Base-by-base conservation (phyloP, 92 coral and sea anemone species). In the Palythoa grandiflora region DNA sequence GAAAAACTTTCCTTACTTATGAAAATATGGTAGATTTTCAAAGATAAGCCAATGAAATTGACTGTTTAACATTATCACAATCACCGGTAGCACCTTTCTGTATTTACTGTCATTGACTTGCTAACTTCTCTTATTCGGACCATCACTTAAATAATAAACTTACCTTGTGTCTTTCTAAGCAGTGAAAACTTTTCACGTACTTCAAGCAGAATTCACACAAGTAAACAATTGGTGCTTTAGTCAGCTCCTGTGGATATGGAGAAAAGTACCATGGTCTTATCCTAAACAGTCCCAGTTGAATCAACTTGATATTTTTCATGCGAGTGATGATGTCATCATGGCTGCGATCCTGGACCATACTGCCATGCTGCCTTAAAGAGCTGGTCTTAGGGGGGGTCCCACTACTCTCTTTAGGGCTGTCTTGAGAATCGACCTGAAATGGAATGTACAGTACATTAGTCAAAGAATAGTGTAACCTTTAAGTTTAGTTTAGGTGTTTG, bases 261-360 rank as follows among this genome's bases (percentile, higher is more conserved):
- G 99, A 95, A 90, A 97, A 97, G 73, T 97, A 97, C 99, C 99
- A 97, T 1, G 99, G 99, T 59, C 94, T 91, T 38, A 97, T 97
- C 52, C 98, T 87, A 86, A 80, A 94, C 84, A 95, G 94, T 36
- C 99, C 99, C 37, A 97, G 89, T 73, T 97, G 99, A 35, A 97
- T 91, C 94, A 95, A 91, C 81, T 97, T 94, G 88, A 97, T 83
- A 83, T 97, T 97, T 89, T 97, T 97, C 98, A 97, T 97, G 36
- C 99, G 89, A 70, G 99, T 97, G 51, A 97, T 92, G 65, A 97
- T 96, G 89, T 97, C 99, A 87, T 97, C 99, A 87, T 97, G 98
- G 68, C 99, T 97, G 11, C 99, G 94, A 81, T 97, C 99, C 7
- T 97, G 99, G 9, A 97, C 99, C 98, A 97, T 95, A 86, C 99